phyloP scores from a whole-genome alignment of 2,888 invertebrate species.

The Aradus depressus region DNA sequence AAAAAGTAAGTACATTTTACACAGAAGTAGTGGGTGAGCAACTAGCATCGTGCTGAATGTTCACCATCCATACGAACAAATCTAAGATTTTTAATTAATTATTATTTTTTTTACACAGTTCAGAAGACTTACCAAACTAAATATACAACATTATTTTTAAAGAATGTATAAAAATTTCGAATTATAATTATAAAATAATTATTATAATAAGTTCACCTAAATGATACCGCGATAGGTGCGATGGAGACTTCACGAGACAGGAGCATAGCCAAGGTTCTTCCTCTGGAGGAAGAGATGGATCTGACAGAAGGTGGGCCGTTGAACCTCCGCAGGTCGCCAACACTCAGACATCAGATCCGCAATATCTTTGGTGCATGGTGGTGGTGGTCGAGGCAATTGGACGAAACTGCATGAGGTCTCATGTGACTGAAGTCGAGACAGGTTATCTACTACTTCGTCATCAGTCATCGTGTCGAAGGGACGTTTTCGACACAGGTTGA shows the following conservation, averaged over 20 bases:
- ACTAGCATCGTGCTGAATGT: too few species aligned
- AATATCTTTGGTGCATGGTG: constrained; percentile 45
- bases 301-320: constrained; percentile 48
- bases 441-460: constrained; percentile 67
- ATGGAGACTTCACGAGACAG: constrained; percentile 23
- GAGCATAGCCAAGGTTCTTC: constrained; percentile 39
- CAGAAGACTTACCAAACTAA: too few species aligned
- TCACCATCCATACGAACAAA: too few species aligned
- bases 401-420: constrained; percentile 35
- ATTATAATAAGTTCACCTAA: too few species aligned
- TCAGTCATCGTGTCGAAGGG: constrained; percentile 69
- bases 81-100: too few species aligned
- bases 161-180: too few species aligned
- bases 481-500: constrained; percentile 61
- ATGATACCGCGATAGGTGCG: too few species aligned
- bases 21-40: too few species aligned
- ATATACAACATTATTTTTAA: too few species aligned
- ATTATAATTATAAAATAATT: too few species aligned
- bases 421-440: constrained; percentile 56
- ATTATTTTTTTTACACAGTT: too few species aligned
- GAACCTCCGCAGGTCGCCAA: constrained; percentile 45
- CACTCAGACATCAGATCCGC: constrained; percentile 50
- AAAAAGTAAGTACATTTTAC: too few species aligned
- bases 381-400: constrained; percentile 42
- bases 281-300: constrained; percentile 49